Evolutionary conservation across 2,888 invertebrate species (phyloP).

Genomic region (Euphydryas editha): DNA sequence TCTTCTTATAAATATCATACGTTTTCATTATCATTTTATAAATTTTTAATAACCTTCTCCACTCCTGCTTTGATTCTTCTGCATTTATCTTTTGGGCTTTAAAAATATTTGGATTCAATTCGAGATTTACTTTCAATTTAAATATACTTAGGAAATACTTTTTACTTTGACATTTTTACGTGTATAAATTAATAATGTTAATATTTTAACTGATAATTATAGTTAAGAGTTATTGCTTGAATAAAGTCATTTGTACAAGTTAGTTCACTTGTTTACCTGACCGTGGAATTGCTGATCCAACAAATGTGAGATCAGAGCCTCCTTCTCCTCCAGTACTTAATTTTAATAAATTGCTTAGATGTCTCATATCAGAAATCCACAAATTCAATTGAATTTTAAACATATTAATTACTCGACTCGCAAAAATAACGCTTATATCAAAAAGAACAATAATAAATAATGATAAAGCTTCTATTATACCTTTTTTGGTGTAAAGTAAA

Average conservation of each 20-base stretch:
- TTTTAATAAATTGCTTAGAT: neutral
- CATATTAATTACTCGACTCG: neutral
- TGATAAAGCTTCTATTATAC: neutral
- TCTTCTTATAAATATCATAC: slow-evolving; percentile 12
- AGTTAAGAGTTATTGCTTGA: too few species aligned
- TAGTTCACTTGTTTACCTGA: too few species aligned
- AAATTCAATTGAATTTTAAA: neutral
- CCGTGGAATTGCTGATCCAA: too few species aligned
- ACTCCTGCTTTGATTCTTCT: slow-evolving; percentile 3
- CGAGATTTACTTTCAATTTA: too few species aligned
- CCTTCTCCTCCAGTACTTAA: neutral
- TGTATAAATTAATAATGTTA: too few species aligned
- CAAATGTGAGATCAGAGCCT: too few species aligned
- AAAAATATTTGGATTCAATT: too few species aligned
- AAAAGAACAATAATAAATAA: neutral
- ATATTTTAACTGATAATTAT: too few species aligned
- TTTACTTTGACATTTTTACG: too few species aligned
- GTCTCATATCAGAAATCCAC: neutral
- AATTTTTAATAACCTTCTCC: neutral
- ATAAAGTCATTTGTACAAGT: too few species aligned
- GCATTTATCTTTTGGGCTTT: neutral
- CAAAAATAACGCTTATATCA: neutral
- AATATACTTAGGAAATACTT: too few species aligned
- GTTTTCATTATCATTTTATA: slow-evolving; percentile 16
- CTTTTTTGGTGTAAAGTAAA: neutral